Base-by-base conservation (phyloP, 92 coral and sea anemone genomes). In the Bergia puertoricense region DNA sequence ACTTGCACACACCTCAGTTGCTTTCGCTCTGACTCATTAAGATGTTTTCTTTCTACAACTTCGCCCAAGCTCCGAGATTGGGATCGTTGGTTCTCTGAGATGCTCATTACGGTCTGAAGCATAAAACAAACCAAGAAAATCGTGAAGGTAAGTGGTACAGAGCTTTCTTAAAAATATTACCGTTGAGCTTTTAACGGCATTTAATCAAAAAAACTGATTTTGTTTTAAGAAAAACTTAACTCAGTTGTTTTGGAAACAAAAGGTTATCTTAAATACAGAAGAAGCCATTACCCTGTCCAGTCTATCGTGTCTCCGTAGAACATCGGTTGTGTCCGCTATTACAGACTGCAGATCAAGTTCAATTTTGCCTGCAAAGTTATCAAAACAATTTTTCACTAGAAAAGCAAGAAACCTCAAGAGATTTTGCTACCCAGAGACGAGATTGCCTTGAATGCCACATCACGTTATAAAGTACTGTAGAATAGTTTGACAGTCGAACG, bases 71-170 rank as follows among this genome's bases (percentile, higher is more conserved):
- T 95, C 72, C 91, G 92, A 54, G 96, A 93, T 88, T 92, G 96
- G 39, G 94, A 88, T 43, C 98, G 91, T 88, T 95, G 98, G 91
- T 93, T 95, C 86, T 95, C 98, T 40, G 96, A 91, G 11, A 93
- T 85, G 74, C 92, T 77, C 30, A 89, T 82, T 15, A 95, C 84
- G 8, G 93, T 88, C 98, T 95, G 62, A 20, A 83, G 45, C 44
- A 77, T 43, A 30, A 4, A 42, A 48, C 6, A 45, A 38, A 37
- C 22, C 51, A 80, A 86, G 79, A 54, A 41, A 3, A 65, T 14
- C 39, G 6, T 2, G 81, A 37, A 2, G 43, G 7, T 76, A 76
- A 48, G 0, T 48, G 54, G 54, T 48, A 48, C 54, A 1, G 9
- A 48, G 54, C 11, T 7, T 48, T 48, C 10, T 6, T 48, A 8